A percentile compares a stretch with the other conserved stretches of the same genome.
These are phyloP conservation scores for Trichonephila clavipes DNA, from an alignment of 1,140 invertebrate species.

Conservation along the genomic window DNA sequence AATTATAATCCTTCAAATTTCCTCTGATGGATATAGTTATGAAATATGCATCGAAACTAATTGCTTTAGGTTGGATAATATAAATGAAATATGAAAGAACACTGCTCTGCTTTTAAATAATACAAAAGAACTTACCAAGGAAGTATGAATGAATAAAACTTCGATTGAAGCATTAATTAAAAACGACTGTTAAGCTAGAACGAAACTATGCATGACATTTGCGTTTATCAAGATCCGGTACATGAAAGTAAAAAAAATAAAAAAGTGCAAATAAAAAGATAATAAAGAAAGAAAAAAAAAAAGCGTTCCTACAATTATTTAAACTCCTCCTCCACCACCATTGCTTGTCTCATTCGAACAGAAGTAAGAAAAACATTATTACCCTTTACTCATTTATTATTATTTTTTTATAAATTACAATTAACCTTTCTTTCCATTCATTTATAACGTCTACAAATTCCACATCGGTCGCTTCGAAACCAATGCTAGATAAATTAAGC, in stretches of 20 bases:
- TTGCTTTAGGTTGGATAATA: background rate
- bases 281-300: conserved; percentile 17
- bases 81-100: background rate
- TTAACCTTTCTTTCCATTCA: conserved; percentile 76
- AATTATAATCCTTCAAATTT: too few relatives aligned
- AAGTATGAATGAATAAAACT: conserved; percentile 15
- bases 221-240: conserved; percentile 50
- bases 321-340: conserved; percentile 12
- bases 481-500: conserved; percentile 75
- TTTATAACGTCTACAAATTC: conserved; percentile 76
- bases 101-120: background rate
- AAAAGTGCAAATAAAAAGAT: conserved; percentile 8
- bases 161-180: conserved; percentile 52
- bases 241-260: conserved; percentile 3
- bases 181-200: background rate
- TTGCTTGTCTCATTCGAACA: conserved; percentile 17
- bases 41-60: background rate
- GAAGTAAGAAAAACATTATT: conserved; percentile 65
- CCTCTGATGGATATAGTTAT: background rate
- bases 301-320: conserved; percentile 64
- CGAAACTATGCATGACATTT: conserved; percentile 39
- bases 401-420: conserved; percentile 75
- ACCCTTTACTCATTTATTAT: conserved; percentile 70
- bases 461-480: conserved; percentile 60
- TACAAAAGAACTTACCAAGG: background rate